Conservation (phyloP, 2,797 vertebrate species). For the Taenioides sp. region DNA sequence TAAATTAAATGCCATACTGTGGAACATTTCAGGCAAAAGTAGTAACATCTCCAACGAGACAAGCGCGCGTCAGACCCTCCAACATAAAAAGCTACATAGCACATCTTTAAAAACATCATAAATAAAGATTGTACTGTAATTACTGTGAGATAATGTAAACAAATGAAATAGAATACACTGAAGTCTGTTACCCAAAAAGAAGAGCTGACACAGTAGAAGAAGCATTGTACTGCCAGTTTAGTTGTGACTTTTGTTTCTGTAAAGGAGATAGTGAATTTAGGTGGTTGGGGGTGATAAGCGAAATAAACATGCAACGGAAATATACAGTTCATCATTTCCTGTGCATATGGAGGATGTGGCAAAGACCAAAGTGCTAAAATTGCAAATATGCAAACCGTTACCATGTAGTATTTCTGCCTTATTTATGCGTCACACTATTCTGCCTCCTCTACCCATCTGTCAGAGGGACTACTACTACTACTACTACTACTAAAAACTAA, state of each 20-base stretch:
- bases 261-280: not conserved
- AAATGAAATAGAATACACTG: not conserved
- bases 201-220: slow-evolving; percentile 37
- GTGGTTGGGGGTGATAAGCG: not conserved
- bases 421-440: too few relatives aligned
- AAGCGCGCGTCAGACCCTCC: too few relatives aligned
- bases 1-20: too few relatives aligned
- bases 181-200: slow-evolving; percentile 40
- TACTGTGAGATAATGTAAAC: not conserved
- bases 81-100: too few relatives aligned
- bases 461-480: too few relatives aligned
- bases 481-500: too few relatives aligned
- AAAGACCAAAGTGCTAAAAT: not conserved
- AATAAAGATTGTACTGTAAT: not conserved
- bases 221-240: slow-evolving; percentile 15
- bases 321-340: not conserved
- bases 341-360: not conserved
- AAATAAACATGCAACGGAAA: not conserved
- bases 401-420: too few relatives aligned
- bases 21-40: too few relatives aligned
- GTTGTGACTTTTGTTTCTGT: rapidly evolving
- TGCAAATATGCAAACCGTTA: too few relatives aligned
- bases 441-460: too few relatives aligned
- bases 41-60: too few relatives aligned
- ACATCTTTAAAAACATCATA: too few relatives aligned